A percentile compares a stretch with the other conserved stretches of the same genome.
Conservation (phyloP, 1,140 invertebrate genomes). For the Dendroctonus valens region DNA sequence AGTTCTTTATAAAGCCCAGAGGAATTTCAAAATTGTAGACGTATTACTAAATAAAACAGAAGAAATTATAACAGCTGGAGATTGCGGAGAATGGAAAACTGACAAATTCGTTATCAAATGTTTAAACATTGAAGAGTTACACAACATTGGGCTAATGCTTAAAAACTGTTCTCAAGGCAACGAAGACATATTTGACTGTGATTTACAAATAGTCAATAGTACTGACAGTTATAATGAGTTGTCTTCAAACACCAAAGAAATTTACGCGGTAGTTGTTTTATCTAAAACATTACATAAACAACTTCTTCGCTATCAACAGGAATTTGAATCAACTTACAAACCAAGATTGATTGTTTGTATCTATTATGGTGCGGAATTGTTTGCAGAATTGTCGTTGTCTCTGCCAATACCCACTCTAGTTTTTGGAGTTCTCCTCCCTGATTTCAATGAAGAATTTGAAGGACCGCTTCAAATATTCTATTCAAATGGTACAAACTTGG, state of each 20-base stretch:
- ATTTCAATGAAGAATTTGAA: constrained; percentile 14
- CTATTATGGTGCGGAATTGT: constrained; percentile 15
- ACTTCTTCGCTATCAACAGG: constrained; percentile 4
- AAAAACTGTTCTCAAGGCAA: constrained; percentile 14
- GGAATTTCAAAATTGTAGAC: constrained; percentile 22
- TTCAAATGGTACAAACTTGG: neutral
- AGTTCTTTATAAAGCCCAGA: constrained; percentile 16
- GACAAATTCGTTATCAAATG: constrained; percentile 21
- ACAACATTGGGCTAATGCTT: constrained; percentile 3
- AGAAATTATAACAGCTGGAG: constrained; percentile 2
- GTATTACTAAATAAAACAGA: constrained; percentile 8
- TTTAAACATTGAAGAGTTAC: constrained; percentile 6
- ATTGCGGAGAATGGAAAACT: constrained; percentile 7
- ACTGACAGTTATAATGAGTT: neutral
- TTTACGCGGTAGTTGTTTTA: constrained; percentile 1
- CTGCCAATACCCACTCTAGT: constrained; percentile 4
- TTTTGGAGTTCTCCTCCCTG: constrained; percentile 25
- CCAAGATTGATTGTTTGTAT: constrained; percentile 15
- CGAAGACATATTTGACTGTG: neutral
- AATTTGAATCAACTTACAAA: constrained; percentile 9
- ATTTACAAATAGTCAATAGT: neutral
- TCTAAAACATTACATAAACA: constrained; percentile 8
- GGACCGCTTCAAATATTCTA: constrained; percentile 16
- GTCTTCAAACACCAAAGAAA: neutral
- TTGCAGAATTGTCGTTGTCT: neutral